A percentile compares a stretch with the other conserved stretches of the same genome.
Evolutionary conservation across 2,113 vertebrate species (phyloP).

Genomic region (Apus apus): DNA sequence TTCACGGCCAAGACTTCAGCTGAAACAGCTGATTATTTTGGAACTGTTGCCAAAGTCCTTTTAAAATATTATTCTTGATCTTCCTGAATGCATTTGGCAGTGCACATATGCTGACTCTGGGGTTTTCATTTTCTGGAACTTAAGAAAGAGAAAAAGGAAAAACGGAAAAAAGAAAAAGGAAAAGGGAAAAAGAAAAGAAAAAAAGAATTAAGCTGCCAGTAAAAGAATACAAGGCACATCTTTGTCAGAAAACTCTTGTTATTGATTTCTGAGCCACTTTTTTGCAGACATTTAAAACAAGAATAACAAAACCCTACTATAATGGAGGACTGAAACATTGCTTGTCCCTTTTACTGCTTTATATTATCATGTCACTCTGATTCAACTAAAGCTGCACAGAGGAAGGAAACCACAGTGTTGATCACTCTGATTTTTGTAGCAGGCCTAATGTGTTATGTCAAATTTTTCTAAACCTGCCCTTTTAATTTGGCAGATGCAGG

Average conservation of each 20-base stretch:
- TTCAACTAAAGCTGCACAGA: slow-evolving; percentile 60
- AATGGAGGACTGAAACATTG: slow-evolving; percentile 55
- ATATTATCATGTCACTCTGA: slow-evolving; percentile 55
- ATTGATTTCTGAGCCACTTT: slow-evolving; percentile 70
- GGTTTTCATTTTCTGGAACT: neutral
- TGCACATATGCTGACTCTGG: neutral
- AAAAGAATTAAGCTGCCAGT: neutral
- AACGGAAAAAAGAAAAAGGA: neutral
- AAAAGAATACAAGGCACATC: slow-evolving; percentile 43
- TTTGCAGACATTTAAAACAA: slow-evolving; percentile 64
- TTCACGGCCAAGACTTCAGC: neutral
- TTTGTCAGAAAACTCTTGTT: slow-evolving; percentile 68
- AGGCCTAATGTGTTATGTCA: slow-evolving; percentile 63
- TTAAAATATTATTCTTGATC: neutral
- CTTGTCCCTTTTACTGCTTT: slow-evolving; percentile 55
- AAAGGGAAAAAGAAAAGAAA: neutral
- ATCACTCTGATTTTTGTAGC: slow-evolving; percentile 55
- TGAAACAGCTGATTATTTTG: neutral
- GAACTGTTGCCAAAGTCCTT: neutral
- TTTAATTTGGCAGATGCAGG: slow-evolving; percentile 65
- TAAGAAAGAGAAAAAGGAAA: neutral
- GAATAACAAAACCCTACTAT: slow-evolving; percentile 48
- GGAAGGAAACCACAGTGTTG: slow-evolving; percentile 38
- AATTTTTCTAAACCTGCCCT: slow-evolving; percentile 66
- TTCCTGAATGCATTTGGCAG: neutral